Conservation (phyloP, 2,113 vertebrate species). For the Phaethornis superciliosus region DNA sequence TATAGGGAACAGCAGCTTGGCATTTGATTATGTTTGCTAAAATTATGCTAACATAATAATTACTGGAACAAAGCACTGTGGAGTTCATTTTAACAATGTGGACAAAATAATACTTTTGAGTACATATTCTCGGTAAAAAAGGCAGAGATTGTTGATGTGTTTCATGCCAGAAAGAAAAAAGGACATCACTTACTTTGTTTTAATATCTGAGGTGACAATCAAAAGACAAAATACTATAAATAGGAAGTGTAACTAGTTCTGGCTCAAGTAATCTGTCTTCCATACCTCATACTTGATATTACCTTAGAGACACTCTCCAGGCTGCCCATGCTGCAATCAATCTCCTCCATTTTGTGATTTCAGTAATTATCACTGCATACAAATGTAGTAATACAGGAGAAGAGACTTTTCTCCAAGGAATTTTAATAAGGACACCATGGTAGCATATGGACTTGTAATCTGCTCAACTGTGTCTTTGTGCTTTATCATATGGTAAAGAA, state of each 20-base stretch:
- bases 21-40: not conserved
- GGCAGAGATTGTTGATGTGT: not conserved
- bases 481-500: not conserved
- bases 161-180: not conserved
- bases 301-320: not conserved
- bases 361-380: conserved; percentile 30
- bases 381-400: not conserved
- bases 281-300: not conserved
- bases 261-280: not conserved
- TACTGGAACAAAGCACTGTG: not conserved
- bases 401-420: not conserved
- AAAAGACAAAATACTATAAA: not conserved
- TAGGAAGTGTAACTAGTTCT: not conserved
- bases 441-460: not conserved
- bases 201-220: not conserved
- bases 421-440: not conserved
- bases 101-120: not conserved
- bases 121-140: not conserved
- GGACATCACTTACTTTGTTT: not conserved
- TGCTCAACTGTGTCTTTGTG: not conserved
- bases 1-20: not conserved
- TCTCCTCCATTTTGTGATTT: not conserved
- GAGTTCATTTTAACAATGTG: not conserved
- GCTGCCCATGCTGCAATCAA: not conserved
- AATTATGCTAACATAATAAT: not conserved